Percentiles rank a stretch among this genome's conserved stretches.
These are phyloP conservation scores for Orthosia gothica DNA, from an alignment of 2,888 invertebrate genomes.

Conservation along the genomic window DNA sequence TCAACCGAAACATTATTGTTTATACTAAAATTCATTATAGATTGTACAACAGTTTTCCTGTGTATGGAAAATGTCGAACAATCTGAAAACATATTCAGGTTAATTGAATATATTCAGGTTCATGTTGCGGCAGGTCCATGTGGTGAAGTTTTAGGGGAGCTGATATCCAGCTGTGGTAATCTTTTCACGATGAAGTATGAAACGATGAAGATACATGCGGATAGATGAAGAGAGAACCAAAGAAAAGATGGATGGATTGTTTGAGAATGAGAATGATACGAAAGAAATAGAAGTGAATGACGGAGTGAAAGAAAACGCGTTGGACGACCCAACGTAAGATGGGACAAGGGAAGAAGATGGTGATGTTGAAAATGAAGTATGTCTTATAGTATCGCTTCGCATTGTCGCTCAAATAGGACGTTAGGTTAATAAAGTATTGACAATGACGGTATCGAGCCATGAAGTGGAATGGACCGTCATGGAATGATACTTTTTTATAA, in stretches of 20 bases:
- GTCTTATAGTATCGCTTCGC: not conserved
- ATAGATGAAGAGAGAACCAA: not conserved
- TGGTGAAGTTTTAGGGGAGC: not conserved
- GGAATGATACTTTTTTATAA: not conserved
- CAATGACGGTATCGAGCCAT: not conserved
- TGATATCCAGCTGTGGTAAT: not conserved
- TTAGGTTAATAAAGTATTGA: slow-evolving; percentile 1
- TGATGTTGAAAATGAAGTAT: not conserved
- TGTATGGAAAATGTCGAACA: too few relatives aligned
- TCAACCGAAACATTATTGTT: not conserved
- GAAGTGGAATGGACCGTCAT: slow-evolving; percentile 19
- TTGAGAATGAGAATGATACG: not conserved
- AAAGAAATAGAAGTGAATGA: not conserved
- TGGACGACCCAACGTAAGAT: not conserved
- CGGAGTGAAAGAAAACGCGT: not conserved
- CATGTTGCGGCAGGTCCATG: not conserved
- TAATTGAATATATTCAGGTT: too few relatives aligned
- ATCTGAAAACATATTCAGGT: too few relatives aligned
- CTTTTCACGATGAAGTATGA: too few relatives aligned
- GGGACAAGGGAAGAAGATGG: not conserved
- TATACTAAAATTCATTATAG: not conserved
- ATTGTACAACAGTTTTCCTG: not conserved
- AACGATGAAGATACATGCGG: not conserved
- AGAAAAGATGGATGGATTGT: not conserved
- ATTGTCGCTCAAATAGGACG: not conserved